phyloP scores from a whole-genome alignment of 2,888 invertebrate species.

The Laothoe populi region DNA sequence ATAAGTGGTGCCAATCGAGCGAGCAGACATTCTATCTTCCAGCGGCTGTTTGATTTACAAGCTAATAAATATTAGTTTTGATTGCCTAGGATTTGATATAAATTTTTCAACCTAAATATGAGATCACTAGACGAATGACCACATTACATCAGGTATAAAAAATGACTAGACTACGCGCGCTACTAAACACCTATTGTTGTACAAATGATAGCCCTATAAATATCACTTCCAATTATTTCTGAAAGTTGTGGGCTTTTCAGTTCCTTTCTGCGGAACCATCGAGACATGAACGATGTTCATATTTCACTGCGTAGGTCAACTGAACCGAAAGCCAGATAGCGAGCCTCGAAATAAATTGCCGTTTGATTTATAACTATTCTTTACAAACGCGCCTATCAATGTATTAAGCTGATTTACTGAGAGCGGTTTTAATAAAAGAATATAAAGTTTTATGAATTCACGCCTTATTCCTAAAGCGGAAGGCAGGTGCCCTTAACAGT shows the following conservation, averaged over 20 bases:
- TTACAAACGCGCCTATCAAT: conserved; percentile 23
- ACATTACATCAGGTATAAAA: background rate
- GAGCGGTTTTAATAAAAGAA: background rate
- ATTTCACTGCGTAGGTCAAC: conserved; percentile 49
- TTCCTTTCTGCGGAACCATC: conserved; percentile 41
- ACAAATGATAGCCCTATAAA: conserved; percentile 31
- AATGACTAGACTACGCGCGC: background rate
- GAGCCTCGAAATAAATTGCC: conserved; percentile 42
- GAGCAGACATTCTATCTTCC: too few relatives aligned
- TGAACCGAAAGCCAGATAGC: conserved; percentile 44
- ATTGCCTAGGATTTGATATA: too few relatives aligned
- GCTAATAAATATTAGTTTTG: too few relatives aligned
- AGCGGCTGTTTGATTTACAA: too few relatives aligned
- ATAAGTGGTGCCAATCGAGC: too few relatives aligned
- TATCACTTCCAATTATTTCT: conserved; percentile 36
- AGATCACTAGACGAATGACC: too few relatives aligned
- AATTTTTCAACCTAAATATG: too few relatives aligned
- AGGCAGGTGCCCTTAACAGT: too few relatives aligned
- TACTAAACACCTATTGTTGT: background rate
- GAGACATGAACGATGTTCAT: conserved; percentile 44
- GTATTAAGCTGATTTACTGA: background rate
- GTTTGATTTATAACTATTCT: conserved; percentile 45
- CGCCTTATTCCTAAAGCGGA: too few relatives aligned
- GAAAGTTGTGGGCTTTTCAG: conserved; percentile 32
- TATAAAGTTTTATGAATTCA: too few relatives aligned